Conservation (phyloP, 1,140 invertebrate species). For the Agrypnia vestita region DNA sequence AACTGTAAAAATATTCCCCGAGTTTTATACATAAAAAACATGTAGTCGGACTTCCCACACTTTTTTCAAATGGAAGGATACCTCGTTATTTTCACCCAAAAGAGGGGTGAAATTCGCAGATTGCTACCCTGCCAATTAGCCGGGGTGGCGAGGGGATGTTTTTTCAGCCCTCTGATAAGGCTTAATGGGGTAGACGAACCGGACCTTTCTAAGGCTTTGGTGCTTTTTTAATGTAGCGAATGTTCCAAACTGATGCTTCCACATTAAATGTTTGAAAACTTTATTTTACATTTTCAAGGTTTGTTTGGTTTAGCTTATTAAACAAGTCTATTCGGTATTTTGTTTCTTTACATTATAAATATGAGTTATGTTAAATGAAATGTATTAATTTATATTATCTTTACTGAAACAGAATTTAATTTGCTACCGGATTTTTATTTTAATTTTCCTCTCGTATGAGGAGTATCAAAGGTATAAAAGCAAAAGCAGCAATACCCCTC, state of each 20-base stretch:
- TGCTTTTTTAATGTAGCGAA: constrained; percentile 37
- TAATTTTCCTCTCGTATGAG: too few species aligned
- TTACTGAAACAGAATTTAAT: too few species aligned
- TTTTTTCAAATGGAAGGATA: constrained; percentile 10
- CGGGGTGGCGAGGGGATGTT: constrained; percentile 8
- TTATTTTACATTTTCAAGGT: not conserved
- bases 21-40: not conserved
- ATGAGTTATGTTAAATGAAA: too few species aligned
- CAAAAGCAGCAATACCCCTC: too few species aligned
- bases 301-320: not conserved
- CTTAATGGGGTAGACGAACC: constrained; percentile 32
- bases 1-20: too few species aligned
- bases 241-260: not conserved
- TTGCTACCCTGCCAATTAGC: constrained; percentile 37
- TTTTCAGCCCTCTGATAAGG: constrained; percentile 34
- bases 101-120: constrained; percentile 11
- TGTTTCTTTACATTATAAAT: too few species aligned
- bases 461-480: too few species aligned
- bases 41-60: not conserved
- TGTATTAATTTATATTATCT: too few species aligned
- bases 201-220: constrained; percentile 34
- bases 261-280: not conserved
- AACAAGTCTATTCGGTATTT: too few species aligned
- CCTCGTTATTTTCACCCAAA: constrained; percentile 26
- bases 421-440: too few species aligned